Percentiles rank a stretch among this genome's conserved stretches.
Evolutionary conservation across 2,797 vertebrate genomes (phyloP).

Genomic region (Sorex maritimensis): DNA sequence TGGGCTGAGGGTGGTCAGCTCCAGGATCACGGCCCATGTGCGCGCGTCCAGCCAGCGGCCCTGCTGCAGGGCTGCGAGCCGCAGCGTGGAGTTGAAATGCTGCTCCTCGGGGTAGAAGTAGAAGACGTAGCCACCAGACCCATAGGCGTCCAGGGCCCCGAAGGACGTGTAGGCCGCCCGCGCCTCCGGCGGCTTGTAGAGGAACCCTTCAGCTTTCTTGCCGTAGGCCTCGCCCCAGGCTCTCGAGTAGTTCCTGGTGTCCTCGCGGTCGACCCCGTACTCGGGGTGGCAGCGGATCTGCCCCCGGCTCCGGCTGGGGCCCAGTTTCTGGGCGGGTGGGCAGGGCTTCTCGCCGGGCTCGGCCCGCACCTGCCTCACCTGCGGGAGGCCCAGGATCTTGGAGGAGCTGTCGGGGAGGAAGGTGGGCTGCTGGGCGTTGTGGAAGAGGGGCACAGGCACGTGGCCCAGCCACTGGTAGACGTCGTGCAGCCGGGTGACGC

Average conservation of each 20-base stretch:
- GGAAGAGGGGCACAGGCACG: constrained; percentile 84
- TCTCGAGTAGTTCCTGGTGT: constrained; percentile 74
- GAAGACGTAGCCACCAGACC: constrained; percentile 86
- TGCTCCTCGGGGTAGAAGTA: constrained; percentile 86
- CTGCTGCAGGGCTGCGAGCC: constrained; percentile 81
- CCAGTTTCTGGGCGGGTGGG: constrained; percentile 50
- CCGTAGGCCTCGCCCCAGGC: accelerated
- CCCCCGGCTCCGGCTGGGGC: constrained; percentile 27
- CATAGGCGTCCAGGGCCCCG: constrained; percentile 83
- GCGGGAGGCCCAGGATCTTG: constrained; percentile 88
- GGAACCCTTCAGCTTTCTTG: constrained; percentile 73
- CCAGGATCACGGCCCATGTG: constrained; percentile 89
- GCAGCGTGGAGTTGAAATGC: constrained; percentile 78
- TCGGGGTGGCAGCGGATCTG: constrained; percentile 83
- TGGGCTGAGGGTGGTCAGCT: constrained; percentile 86
- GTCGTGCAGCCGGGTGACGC: constrained; percentile 63
- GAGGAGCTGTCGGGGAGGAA: constrained; percentile 83
- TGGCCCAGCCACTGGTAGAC: constrained; percentile 83
- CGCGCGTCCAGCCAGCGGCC: constrained; percentile 88
- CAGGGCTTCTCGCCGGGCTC: constrained; percentile 68
- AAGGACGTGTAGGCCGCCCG: constrained; percentile 83
- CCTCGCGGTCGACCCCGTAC: constrained; percentile 79
- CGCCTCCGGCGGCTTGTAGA: constrained; percentile 70
- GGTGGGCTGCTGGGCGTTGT: constrained; percentile 77
- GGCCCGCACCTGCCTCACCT: constrained; percentile 88